These are phyloP conservation scores for Gobio gobio DNA, from an alignment of 2,113 vertebrate species.

Conservation along the genomic window DNA sequence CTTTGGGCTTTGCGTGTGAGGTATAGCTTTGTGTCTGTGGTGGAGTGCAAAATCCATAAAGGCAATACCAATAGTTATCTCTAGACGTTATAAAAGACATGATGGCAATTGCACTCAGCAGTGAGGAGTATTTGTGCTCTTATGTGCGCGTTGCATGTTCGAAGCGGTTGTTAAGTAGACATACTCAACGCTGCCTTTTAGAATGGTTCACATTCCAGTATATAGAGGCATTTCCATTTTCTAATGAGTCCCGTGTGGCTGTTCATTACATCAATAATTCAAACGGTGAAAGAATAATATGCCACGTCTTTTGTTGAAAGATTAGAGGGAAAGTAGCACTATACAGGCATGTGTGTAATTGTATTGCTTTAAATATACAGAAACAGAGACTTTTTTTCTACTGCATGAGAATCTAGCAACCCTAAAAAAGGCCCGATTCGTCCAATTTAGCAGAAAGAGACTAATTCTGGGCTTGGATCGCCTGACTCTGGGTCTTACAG, in stretches of 20 bases:
- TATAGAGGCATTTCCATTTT: slow-evolving; percentile 74
- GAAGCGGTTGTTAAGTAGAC: slow-evolving; percentile 59
- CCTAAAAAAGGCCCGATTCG: background rate
- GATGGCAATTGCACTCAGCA: slow-evolving; percentile 21
- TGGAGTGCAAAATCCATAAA: slow-evolving; percentile 43
- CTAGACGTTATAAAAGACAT: background rate
- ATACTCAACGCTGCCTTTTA: slow-evolving; percentile 73
- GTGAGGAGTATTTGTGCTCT: background rate
- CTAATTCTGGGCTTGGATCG: slow-evolving; percentile 8
- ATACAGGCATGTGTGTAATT: background rate
- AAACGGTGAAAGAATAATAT: slow-evolving; percentile 3
- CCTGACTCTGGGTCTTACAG: background rate
- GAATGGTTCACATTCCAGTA: slow-evolving; percentile 67
- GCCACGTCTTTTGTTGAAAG: slow-evolving; percentile 16
- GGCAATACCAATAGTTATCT: slow-evolving; percentile 26
- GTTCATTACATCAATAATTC: slow-evolving; percentile 75
- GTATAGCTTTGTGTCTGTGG: slow-evolving; percentile 34
- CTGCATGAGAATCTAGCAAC: slow-evolving; percentile 17
- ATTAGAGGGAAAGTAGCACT: background rate
- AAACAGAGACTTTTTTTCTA: background rate
- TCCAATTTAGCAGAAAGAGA: background rate
- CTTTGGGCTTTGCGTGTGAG: slow-evolving; percentile 44
- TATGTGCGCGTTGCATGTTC: slow-evolving; percentile 7
- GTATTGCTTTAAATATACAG: slow-evolving; percentile 6
- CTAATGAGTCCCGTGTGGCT: slow-evolving; percentile 70